These are phyloP conservation scores for Troides aeacus DNA, from an alignment of 2,888 invertebrate species.

Conservation along the genomic window DNA sequence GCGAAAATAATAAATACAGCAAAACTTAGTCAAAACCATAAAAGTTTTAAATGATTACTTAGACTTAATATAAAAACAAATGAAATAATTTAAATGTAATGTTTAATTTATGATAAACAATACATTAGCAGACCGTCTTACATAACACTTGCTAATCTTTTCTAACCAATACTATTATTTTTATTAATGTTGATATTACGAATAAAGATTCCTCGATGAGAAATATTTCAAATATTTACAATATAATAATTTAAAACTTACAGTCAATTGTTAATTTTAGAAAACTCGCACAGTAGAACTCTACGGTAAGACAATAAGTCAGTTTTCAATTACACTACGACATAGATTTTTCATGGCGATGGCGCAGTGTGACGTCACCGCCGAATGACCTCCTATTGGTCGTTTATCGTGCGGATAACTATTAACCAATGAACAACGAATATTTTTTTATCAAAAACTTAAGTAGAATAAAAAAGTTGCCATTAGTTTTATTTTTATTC, in stretches of 20 bases:
- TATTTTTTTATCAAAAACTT: not conserved
- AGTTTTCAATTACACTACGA: conserved; percentile 32
- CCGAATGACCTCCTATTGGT: conserved; percentile 3
- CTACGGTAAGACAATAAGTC: conserved; percentile 36
- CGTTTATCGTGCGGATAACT: not conserved
- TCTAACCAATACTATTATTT: not conserved
- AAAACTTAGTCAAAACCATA: not conserved
- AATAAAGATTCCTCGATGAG: not conserved
- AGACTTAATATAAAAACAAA: not conserved
- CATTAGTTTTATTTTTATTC: not conserved
- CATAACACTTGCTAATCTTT: conserved; percentile 10
- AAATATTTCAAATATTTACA: not conserved
- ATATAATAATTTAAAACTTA: conserved; percentile 35
- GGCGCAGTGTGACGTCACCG: conserved; percentile 5
- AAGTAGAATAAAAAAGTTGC: not conserved
- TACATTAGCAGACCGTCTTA: not conserved
- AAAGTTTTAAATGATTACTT: not conserved
- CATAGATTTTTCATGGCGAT: not conserved
- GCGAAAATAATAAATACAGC: not conserved
- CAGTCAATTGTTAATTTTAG: conserved; percentile 35
- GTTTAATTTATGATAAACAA: not conserved
- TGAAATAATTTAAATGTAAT: not conserved
- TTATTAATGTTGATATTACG: not conserved
- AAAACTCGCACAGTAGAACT: conserved; percentile 23
- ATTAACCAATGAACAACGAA: conserved; percentile 8